Evolutionary conservation across 2,888 invertebrate genomes (phyloP).

Genomic region (Branchipolynoe longqiensis): DNA sequence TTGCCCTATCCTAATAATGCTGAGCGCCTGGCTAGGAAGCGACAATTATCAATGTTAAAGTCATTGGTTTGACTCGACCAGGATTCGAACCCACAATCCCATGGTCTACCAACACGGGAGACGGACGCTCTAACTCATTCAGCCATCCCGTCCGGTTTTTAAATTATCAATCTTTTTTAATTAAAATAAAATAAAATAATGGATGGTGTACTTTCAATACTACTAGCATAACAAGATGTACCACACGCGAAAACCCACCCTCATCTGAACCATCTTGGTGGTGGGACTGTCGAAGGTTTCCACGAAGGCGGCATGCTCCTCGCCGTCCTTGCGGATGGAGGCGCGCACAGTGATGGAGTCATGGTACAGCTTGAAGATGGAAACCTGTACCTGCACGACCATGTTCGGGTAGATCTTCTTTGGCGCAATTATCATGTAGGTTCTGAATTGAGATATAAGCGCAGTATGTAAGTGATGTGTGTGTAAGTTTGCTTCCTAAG

Average conservation of each 20-base stretch:
- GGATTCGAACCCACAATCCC: no score
- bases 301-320: conserved; percentile 89
- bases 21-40: no score
- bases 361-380: conserved; percentile 88
- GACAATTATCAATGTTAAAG: no score
- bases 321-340: conserved; percentile 93
- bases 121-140: no score
- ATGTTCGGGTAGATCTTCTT: conserved; percentile 94
- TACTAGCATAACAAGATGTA: no score
- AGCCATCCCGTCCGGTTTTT: no score
- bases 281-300: conserved; percentile 90
- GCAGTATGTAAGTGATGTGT: neutral
- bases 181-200: no score
- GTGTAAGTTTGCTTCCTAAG: neutral
- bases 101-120: no score
- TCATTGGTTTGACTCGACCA: no score
- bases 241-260: conserved; percentile 84
- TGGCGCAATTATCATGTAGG: conserved; percentile 95
- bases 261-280: conserved; percentile 91
- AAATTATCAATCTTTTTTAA: no score
- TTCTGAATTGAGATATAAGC: conserved; percentile 83
- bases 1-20: no score
- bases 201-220: no score
- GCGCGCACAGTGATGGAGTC: conserved; percentile 92
- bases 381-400: conserved; percentile 92